A percentile compares a stretch with the other conserved stretches of the same genome.
Evolutionary conservation across 2,797 vertebrate genomes (phyloP).

Genomic region (Epinephelus awoara): DNA sequence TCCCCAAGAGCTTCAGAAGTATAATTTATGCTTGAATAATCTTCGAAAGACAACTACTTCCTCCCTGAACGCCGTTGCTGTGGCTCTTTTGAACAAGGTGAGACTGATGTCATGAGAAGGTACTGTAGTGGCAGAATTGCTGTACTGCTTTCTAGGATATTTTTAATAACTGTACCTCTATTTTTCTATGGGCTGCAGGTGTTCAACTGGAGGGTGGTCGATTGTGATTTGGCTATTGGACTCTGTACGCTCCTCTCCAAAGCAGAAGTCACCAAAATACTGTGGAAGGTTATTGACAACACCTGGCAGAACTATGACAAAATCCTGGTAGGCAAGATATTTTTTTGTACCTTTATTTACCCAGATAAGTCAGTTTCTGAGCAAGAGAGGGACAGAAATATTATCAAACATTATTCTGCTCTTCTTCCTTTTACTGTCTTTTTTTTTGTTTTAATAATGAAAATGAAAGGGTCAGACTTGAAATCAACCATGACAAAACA

Average conservation of each 20-base stretch:
- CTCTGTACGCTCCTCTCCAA: conserved; percentile 92
- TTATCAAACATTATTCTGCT: too few species aligned
- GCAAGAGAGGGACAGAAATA: too few species aligned
- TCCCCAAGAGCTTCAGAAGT: conserved; percentile 78
- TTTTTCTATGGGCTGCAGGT: conserved; percentile 83
- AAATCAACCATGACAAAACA: neutral
- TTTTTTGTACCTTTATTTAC: too few species aligned
- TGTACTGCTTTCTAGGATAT: neutral
- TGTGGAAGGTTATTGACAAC: conserved; percentile 94
- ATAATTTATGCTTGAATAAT: conserved; percentile 78
- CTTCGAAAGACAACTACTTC: conserved; percentile 83
- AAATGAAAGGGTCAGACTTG: neutral
- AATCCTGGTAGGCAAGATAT: conserved; percentile 86
- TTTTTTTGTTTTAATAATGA: neutral
- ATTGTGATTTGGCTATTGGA: conserved; percentile 91
- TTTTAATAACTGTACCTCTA: neutral
- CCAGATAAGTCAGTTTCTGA: too few species aligned
- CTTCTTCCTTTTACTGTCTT: too few species aligned
- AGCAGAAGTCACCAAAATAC: conserved; percentile 88
- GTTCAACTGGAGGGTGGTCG: conserved; percentile 93
- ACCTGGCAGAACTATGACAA: conserved; percentile 97
- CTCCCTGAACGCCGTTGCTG: conserved; percentile 82
- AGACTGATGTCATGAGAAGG: conserved; percentile 6
- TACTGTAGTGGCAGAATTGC: neutral
- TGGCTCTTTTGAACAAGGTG: conserved; percentile 79